These are phyloP conservation scores for Macrocentrus cingulum DNA, from an alignment of 1,140 invertebrate species.

Conservation along the genomic window DNA sequence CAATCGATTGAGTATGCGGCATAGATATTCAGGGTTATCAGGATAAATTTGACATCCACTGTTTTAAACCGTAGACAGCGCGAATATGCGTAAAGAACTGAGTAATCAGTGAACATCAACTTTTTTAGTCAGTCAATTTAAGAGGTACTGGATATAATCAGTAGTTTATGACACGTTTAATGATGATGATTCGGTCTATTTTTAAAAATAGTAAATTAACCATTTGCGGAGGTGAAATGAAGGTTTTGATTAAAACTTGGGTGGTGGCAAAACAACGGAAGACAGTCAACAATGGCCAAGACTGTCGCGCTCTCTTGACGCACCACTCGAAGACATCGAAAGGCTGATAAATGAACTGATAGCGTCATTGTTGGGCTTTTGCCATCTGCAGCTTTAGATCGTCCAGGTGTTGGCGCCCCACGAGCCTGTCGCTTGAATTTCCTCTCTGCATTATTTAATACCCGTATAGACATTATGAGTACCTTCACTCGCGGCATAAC, in stretches of 20 bases:
- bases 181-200: background rate
- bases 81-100: too few relatives aligned
- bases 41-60: too few relatives aligned
- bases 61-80: too few relatives aligned
- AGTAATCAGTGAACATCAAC: too few relatives aligned
- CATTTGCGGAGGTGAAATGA: conserved; percentile 42
- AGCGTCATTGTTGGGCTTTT: conserved; percentile 45
- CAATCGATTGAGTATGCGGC: too few relatives aligned
- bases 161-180: too few relatives aligned
- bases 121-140: too few relatives aligned
- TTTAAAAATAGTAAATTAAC: too few relatives aligned
- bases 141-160: too few relatives aligned
- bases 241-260: conserved; percentile 57
- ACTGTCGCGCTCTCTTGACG: conserved; percentile 34
- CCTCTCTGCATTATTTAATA: conserved; percentile 15
- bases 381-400: conserved; percentile 47
- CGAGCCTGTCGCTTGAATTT: conserved; percentile 24
- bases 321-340: conserved; percentile 30
- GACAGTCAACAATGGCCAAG: conserved; percentile 31
- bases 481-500: too few relatives aligned
- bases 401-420: conserved; percentile 19
- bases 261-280: conserved; percentile 52
- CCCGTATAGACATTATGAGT: too few relatives aligned
- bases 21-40: too few relatives aligned
- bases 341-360: conserved; percentile 59